Percentiles rank a stretch among this genome's conserved stretches.
These are phyloP conservation scores for Malthinus seriepunctatus DNA, from an alignment of 2,888 invertebrate genomes.

Conservation along the genomic window DNA sequence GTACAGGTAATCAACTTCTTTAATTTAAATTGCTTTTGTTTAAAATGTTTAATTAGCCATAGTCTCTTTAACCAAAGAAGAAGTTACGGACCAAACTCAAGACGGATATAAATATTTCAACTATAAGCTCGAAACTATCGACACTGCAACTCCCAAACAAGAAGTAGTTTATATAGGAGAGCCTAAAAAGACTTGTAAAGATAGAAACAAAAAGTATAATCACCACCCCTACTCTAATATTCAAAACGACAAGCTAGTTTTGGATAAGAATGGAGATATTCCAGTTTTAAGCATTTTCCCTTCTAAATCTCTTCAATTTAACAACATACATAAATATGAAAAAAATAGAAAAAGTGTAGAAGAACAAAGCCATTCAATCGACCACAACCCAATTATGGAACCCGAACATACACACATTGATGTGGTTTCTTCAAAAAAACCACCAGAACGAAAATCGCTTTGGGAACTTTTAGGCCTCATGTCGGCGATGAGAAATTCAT, in stretches of 20 bases:
- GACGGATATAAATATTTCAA: background rate
- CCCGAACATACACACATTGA: slow-evolving; percentile 14
- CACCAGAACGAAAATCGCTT: background rate
- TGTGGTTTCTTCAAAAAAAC: background rate
- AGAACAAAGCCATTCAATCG: slow-evolving; percentile 6
- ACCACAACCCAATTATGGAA: slow-evolving; percentile 8
- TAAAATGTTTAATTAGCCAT: background rate
- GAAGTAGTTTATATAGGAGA: background rate
- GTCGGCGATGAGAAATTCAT: slow-evolving; percentile 16
- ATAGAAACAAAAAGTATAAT: background rate
- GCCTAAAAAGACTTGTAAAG: background rate
- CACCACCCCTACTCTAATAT: too few relatives aligned
- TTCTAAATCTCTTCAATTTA: background rate
- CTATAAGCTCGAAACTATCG: slow-evolving; percentile 4
- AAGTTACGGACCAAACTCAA: background rate
- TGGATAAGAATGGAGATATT: background rate
- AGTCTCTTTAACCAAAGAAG: slow-evolving; percentile 2
- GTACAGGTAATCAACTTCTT: background rate
- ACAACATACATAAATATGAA: slow-evolving; percentile 1
- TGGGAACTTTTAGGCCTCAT: slow-evolving; percentile 20
- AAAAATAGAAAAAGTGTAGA: background rate
- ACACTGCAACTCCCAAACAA: background rate
- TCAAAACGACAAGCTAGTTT: background rate
- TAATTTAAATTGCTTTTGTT: background rate
- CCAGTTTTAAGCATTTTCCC: background rate